These are phyloP conservation scores for Selene dorsalis DNA, from an alignment of 2,797 vertebrate species.

Conservation along the genomic window DNA sequence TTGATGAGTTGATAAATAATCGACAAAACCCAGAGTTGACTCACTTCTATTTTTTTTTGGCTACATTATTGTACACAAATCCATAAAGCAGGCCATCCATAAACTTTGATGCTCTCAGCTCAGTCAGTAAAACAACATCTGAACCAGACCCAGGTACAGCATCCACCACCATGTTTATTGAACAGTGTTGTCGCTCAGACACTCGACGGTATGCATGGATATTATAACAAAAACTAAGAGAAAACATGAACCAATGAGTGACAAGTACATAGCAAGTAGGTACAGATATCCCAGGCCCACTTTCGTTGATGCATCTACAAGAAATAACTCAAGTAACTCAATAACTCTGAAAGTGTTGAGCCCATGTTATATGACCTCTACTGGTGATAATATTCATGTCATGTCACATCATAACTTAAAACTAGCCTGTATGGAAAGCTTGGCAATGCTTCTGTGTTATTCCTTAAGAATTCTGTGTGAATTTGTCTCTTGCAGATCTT, in stretches of 20 bases:
- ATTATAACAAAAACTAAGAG: background rate
- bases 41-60: too few species aligned
- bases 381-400: background rate
- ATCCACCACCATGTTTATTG: too few species aligned
- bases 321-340: background rate
- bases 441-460: background rate
- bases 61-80: too few species aligned
- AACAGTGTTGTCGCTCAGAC: too few species aligned
- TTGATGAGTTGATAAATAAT: too few species aligned
- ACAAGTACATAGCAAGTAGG: background rate
- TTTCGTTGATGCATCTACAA: background rate
- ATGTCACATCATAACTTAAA: background rate
- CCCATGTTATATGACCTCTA: too few species aligned
- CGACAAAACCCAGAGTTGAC: too few species aligned
- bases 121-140: too few species aligned
- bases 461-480: background rate
- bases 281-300: background rate
- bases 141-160: too few species aligned
- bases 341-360: background rate
- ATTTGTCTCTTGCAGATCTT: conserved; percentile 88
- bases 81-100: too few species aligned
- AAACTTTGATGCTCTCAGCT: too few species aligned
- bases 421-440: background rate
- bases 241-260: background rate
- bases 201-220: too few species aligned